Evolutionary conservation across 1,140 invertebrate genomes (phyloP).

Genomic region (Kradibia gibbosae): DNA sequence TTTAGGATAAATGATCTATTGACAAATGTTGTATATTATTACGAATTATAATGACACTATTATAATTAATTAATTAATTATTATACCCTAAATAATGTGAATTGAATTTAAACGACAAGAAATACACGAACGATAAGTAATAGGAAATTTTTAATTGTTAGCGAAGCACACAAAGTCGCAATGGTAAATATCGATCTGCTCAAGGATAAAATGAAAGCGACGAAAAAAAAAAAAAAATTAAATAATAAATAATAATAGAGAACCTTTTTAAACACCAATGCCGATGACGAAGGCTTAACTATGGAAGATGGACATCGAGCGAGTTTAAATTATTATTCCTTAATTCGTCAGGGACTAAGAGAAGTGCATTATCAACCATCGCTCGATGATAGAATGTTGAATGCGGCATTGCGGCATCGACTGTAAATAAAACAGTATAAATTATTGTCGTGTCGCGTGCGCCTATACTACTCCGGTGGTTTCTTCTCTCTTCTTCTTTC

Average conservation of each 20-base stretch:
- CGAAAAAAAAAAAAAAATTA: neutral
- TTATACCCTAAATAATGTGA: slow-evolving; percentile 72
- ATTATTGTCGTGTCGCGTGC: slow-evolving; percentile 53
- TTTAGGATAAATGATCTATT: slow-evolving; percentile 73
- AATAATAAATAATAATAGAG: slow-evolving; percentile 17
- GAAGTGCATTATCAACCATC: slow-evolving; percentile 61
- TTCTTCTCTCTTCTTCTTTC: slow-evolving; percentile 31
- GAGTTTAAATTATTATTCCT: slow-evolving; percentile 46
- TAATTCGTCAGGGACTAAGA: slow-evolving; percentile 42
- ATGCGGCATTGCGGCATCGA: slow-evolving; percentile 46
- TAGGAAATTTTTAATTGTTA: slow-evolving; percentile 72
- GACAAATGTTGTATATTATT: slow-evolving; percentile 74
- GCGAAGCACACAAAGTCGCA: slow-evolving; percentile 60
- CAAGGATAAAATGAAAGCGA: slow-evolving; percentile 23
- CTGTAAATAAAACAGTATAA: slow-evolving; percentile 60
- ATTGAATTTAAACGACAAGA: slow-evolving; percentile 70
- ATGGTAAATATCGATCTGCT: slow-evolving; percentile 52
- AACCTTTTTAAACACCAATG: slow-evolving; percentile 46
- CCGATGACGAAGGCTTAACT: slow-evolving; percentile 48
- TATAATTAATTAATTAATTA: slow-evolving; percentile 73
- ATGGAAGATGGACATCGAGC: slow-evolving; percentile 51
- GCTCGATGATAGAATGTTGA: slow-evolving; percentile 50
- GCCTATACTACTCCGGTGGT: slow-evolving; percentile 26
- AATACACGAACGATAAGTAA: slow-evolving; percentile 67
- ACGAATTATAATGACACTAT: slow-evolving; percentile 73